Conservation (phyloP, 2,888 invertebrate genomes). For the Ophion costatus region DNA sequence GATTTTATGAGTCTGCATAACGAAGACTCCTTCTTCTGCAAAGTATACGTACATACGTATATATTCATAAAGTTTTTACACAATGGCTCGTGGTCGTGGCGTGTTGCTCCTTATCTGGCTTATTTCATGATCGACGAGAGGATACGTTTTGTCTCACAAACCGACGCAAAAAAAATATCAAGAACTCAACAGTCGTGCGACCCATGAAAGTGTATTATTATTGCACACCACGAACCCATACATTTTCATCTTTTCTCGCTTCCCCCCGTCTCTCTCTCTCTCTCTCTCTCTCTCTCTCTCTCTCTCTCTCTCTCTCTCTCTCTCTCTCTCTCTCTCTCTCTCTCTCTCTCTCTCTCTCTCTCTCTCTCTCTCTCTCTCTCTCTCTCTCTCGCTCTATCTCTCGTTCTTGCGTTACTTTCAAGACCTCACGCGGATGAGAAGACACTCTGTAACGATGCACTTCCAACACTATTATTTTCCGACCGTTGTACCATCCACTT, state of each 20-base stretch:
- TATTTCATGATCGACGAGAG: conserved; percentile 27
- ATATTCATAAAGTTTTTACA: conserved; percentile 20
- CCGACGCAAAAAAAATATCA: conserved; percentile 22
- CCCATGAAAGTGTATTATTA: conserved; percentile 51
- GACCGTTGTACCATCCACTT: conserved; percentile 58
- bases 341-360: neutral
- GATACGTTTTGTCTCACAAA: conserved; percentile 38
- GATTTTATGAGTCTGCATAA: neutral
- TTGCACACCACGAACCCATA: conserved; percentile 22
- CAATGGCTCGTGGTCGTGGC: conserved; percentile 18
- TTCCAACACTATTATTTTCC: conserved; percentile 61
- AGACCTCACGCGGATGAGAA: conserved; percentile 32
- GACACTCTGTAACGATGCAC: conserved; percentile 50
- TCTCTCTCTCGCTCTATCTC: neutral
- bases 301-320: neutral
- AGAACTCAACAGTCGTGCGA: conserved; percentile 38
- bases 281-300: neutral
- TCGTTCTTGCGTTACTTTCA: conserved; percentile 8
- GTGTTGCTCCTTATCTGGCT: conserved; percentile 50
- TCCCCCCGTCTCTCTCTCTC: neutral
- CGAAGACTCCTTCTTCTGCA: neutral
- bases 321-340: neutral
- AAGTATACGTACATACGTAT: neutral
- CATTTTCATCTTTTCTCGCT: conserved; percentile 1
- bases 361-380: neutral